These are phyloP conservation scores for Rhagonycha lutea DNA, from an alignment of 2,888 invertebrate genomes.

Conservation along the genomic window DNA sequence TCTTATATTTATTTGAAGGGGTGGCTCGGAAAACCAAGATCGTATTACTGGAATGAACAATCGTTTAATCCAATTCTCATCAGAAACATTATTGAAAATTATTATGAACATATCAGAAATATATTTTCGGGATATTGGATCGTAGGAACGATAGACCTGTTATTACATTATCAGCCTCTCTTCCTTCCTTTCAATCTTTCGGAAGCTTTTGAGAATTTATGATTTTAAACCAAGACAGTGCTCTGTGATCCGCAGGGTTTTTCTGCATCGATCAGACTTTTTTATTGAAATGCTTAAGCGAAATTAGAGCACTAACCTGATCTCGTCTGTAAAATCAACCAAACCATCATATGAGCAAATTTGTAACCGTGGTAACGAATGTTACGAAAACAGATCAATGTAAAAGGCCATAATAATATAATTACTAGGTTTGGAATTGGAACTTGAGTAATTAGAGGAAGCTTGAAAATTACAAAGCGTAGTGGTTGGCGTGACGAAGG, in stretches of 20 bases:
- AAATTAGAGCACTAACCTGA: neutral
- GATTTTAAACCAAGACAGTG: neutral
- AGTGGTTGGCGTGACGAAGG: neutral
- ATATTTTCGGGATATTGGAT: neutral
- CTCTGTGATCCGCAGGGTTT: neutral
- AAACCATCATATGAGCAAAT: neutral
- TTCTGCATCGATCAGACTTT: neutral
- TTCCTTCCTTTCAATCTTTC: neutral
- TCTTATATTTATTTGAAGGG: neutral
- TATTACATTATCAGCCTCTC: neutral
- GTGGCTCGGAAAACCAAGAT: neutral
- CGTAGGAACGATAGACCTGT: neutral
- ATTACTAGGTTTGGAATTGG: neutral
- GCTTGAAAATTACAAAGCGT: neutral
- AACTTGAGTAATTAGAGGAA: neutral
- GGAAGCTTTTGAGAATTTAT: neutral
- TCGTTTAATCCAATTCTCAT: neutral
- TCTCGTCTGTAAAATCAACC: neutral
- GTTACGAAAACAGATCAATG: neutral
- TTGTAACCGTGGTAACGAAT: neutral
- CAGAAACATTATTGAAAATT: neutral
- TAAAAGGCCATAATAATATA: neutral
- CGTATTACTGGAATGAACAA: neutral
- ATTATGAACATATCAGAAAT: neutral
- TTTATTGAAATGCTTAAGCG: neutral